Conservation (phyloP, 92 coral and sea anemone species). For the Paragorgia papillata region DNA sequence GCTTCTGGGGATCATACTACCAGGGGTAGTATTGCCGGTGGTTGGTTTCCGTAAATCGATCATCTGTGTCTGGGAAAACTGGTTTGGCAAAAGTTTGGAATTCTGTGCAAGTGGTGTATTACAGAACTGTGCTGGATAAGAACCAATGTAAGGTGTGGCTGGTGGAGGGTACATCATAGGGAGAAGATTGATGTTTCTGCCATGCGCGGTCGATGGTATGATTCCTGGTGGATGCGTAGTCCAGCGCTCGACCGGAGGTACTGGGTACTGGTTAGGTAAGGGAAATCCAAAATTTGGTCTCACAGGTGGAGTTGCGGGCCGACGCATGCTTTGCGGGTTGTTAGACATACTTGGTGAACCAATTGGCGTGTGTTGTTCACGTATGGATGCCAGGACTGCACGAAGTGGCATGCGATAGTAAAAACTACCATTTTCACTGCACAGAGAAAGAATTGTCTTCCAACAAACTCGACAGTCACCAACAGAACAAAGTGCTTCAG, state of each 20-base stretch:
- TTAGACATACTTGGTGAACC: not conserved
- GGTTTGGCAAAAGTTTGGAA: not conserved
- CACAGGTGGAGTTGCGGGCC: not conserved
- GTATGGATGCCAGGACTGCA: conserved; percentile 47
- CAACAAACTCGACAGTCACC: conserved; percentile 90
- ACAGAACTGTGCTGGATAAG: not conserved
- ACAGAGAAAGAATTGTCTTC: conserved; percentile 74
- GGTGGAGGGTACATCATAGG: not conserved
- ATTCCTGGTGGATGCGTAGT: not conserved
- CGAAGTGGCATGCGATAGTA: conserved; percentile 86
- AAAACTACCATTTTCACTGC: conserved; percentile 83
- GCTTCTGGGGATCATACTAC: too few relatives aligned
- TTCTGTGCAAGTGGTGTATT: not conserved
- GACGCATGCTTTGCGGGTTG: not conserved
- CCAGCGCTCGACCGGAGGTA: not conserved
- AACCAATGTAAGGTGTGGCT: not conserved
- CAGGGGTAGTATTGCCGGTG: not conserved
- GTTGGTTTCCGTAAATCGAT: not conserved
- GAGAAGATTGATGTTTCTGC: not conserved
- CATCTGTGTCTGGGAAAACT: not conserved
- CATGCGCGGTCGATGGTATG: not conserved
- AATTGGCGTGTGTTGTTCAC: conserved; percentile 11
- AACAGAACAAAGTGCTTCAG: conserved; percentile 85
- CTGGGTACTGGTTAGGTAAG: not conserved
- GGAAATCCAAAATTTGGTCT: not conserved